Percentiles rank a stretch among this genome's conserved stretches.
Evolutionary conservation across 2,797 vertebrate species (phyloP).

Genomic region (Pangasius mekongensis): DNA sequence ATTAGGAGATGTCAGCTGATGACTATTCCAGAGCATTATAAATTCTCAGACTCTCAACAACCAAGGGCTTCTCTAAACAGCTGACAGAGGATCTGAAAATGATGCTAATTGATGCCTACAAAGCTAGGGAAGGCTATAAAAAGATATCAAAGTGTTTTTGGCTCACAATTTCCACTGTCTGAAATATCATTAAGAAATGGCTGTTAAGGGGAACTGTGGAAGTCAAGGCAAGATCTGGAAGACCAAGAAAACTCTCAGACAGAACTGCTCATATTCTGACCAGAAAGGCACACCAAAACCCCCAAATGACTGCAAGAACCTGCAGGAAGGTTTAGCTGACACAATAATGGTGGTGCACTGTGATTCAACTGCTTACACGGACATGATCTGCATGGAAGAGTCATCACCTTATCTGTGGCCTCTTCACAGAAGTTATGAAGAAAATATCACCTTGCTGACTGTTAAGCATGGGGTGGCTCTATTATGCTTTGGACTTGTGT

Average conservation of each 20-base stretch:
- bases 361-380: neutral
- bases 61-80: neutral
- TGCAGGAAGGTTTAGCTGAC: neutral
- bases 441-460: neutral
- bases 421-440: neutral
- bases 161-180: neutral
- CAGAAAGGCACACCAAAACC: neutral
- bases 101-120: neutral
- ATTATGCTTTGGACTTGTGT: neutral
- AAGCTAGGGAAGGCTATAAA: neutral
- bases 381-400: neutral
- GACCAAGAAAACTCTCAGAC: neutral
- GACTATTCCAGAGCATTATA: neutral
- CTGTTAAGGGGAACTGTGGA: neutral
- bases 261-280: neutral
- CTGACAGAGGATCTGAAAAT: neutral
- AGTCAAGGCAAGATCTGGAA: neutral
- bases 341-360: neutral
- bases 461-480: neutral
- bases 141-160: neutral
- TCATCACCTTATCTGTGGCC: neutral
- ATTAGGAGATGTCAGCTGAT: neutral
- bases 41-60: neutral
- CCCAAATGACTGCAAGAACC: neutral
- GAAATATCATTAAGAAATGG: neutral